Base-by-base conservation (phyloP, 2,888 invertebrate species). In the Kuschelorhynchus macadamiae region DNA sequence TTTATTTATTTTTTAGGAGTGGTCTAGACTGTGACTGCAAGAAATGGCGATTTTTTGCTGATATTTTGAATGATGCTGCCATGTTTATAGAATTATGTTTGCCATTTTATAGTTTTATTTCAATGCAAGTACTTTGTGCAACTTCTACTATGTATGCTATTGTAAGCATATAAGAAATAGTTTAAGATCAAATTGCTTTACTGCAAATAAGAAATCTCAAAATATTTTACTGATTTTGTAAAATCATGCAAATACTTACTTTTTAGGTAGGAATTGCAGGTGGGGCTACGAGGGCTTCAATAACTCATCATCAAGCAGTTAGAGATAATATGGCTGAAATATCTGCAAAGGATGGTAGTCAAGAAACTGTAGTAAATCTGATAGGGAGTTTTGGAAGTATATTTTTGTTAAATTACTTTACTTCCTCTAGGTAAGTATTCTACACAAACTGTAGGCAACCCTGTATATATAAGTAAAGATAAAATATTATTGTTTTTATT, bases 351-450 rank as follows among this genome's bases (percentile, higher is more conserved):
- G 98, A 98, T 81, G 93, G 96, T 4, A 96, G 97, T 69, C 98
- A 98, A 85, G 98, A 98, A 83, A 98, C 97, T 0, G 89, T 96
- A 72, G 97, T 98, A 11, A 98, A 98, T 85, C 86, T 98, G 44
- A 82, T 93, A 36, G 97, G 94, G 8, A 92, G 97, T 8, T 80
- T 96, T 50, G 82, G 90, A 59, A 95, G 95, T 59, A 86, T 97
- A 49, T 83, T 91, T 39, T 83, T 97, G 56, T 85, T 97, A 41
- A 91, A 91, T 5, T 73, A 85, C 72, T 88, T 91, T 74, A 88
- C 87, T 83, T 85, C 87, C 77, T 80, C 85, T 77, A 78, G 83
- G 85, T 86, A 82, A 84, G 21, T n/a, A 33, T 7, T 8, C 36
- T 25, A 25, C 25, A 7, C 25, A 5, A 25, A 5, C 25, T 25